These are phyloP conservation scores for Stichodactyla helianthus DNA, from an alignment of 64 coral and sea anemone genomes.

Conservation along the genomic window DNA sequence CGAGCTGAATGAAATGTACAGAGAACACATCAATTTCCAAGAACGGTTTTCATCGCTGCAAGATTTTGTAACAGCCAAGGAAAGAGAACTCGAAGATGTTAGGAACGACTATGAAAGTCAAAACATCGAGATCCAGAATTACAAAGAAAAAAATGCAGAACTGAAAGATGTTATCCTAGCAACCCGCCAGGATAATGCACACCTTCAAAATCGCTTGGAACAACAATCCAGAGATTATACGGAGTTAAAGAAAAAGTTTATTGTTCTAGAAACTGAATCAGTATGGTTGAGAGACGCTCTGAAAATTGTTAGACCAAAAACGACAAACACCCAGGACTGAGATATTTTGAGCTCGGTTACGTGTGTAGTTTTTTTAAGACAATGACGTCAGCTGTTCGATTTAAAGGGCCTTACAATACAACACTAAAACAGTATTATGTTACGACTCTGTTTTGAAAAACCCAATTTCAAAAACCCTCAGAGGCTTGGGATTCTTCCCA, in stretches of 20 bases:
- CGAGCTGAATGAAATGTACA: slow-evolving; percentile 58
- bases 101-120: slow-evolving; percentile 39
- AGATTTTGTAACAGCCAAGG: slow-evolving; percentile 24
- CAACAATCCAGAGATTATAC: slow-evolving; percentile 46
- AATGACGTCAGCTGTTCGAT: slow-evolving; percentile 5
- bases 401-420: background rate
- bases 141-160: slow-evolving; percentile 62
- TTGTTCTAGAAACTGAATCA: slow-evolving; percentile 64
- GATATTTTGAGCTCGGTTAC: background rate
- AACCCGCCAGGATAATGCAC: slow-evolving; percentile 58
- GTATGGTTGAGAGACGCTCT: slow-evolving; percentile 77
- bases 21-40: slow-evolving; percentile 50
- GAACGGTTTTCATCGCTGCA: slow-evolving; percentile 43
- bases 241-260: slow-evolving; percentile 39
- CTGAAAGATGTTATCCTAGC: slow-evolving; percentile 46
- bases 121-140: slow-evolving; percentile 58
- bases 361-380: background rate
- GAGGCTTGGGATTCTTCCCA: background rate
- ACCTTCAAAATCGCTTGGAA: slow-evolving; percentile 52
- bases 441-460: slow-evolving; percentile 7
- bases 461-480: background rate
- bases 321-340: slow-evolving; percentile 18
- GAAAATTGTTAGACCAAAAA: slow-evolving; percentile 50
- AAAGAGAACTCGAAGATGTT: slow-evolving; percentile 61
- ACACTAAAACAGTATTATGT: background rate